Evolutionary conservation across 2,797 vertebrate genomes (phyloP).

Genomic region (Pseudochaenichthys georgianus): DNA sequence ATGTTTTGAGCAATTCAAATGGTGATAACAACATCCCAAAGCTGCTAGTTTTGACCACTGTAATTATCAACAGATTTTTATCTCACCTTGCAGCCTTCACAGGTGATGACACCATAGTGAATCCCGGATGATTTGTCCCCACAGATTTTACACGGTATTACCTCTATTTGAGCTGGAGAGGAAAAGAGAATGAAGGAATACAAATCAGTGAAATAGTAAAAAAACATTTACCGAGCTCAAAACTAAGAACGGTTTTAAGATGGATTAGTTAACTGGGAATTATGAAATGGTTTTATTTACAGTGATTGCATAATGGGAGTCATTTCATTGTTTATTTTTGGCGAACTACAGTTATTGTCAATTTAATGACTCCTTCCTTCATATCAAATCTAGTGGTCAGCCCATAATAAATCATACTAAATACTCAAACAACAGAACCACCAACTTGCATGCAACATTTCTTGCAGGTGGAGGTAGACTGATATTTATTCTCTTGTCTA

Average conservation of each 20-base stretch:
- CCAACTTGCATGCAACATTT: neutral
- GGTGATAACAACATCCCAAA: neutral
- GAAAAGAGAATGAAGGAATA: slow-evolving; percentile 2
- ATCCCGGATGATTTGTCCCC: slow-evolving; percentile 96
- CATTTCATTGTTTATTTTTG: slow-evolving; percentile 26
- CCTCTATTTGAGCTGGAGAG: slow-evolving; percentile 92
- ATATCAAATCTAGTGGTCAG: slow-evolving; percentile 28
- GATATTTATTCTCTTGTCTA: too few species aligned
- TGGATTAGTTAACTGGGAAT: neutral
- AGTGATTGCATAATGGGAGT: neutral
- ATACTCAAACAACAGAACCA: slow-evolving; percentile 1
- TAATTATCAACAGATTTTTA: neutral
- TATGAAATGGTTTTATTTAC: neutral
- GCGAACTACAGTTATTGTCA: slow-evolving; percentile 11
- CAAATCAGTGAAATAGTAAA: neutral
- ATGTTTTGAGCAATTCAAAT: neutral
- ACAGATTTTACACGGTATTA: slow-evolving; percentile 96
- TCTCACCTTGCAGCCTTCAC: slow-evolving; percentile 95
- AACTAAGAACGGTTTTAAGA: neutral
- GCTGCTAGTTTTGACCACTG: neutral
- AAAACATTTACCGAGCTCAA: neutral
- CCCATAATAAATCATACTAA: neutral
- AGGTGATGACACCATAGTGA: slow-evolving; percentile 95
- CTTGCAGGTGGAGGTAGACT: neutral
- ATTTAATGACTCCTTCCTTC: slow-evolving; percentile 19